These are phyloP conservation scores for Grammatotria lemairii DNA, from an alignment of 2,113 vertebrate species.

Conservation along the genomic window DNA sequence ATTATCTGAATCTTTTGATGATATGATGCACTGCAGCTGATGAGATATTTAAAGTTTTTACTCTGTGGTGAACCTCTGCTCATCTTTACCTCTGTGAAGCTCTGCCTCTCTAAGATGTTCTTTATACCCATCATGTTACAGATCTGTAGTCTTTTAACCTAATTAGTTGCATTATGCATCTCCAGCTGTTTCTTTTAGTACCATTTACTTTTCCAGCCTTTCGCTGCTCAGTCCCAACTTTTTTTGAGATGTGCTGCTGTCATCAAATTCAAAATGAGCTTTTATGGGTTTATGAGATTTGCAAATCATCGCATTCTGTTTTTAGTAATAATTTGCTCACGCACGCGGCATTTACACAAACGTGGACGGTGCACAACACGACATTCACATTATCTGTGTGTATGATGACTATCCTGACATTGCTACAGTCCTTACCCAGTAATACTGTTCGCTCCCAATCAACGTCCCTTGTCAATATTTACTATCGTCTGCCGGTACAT, in stretches of 20 bases:
- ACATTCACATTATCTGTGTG: neutral
- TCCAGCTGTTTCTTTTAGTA: neutral
- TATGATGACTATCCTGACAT: neutral
- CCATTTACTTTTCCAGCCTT: neutral
- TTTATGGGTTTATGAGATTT: neutral
- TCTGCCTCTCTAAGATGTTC: neutral
- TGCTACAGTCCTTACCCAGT: neutral
- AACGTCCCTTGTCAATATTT: conserved; percentile 67
- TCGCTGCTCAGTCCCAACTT: neutral
- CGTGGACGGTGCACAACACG: neutral
- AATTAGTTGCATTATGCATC: neutral
- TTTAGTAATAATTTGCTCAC: neutral
- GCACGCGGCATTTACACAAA: neutral
- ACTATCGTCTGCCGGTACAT: conserved; percentile 44
- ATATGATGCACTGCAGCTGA: neutral
- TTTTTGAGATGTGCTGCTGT: neutral
- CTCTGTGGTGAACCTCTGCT: neutral
- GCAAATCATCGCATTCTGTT: neutral
- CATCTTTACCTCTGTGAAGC: neutral
- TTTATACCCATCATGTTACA: neutral
- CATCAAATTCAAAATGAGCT: neutral
- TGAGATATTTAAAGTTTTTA: neutral
- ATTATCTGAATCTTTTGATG: neutral
- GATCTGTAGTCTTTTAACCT: neutral
- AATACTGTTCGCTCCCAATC: conserved; percentile 47